Conservation (phyloP, 1,140 invertebrate genomes). For the Aphidius ervi region DNA sequence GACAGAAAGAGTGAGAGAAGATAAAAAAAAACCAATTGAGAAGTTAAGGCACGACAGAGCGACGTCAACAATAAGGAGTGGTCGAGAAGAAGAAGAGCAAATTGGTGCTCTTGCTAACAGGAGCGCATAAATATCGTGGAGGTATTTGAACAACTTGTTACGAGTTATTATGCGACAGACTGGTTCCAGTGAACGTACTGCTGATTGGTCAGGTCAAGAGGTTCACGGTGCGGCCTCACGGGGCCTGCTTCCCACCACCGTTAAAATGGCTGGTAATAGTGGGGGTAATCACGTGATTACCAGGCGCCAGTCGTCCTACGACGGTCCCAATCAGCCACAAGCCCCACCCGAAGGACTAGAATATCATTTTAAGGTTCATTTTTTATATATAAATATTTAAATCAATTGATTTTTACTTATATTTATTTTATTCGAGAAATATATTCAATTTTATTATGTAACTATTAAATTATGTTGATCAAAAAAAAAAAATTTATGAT, state of each 20-base stretch:
- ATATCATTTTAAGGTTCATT: constrained; percentile 45
- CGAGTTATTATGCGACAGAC: constrained; percentile 28
- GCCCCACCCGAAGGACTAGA: constrained; percentile 46
- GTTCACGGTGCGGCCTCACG: constrained; percentile 27
- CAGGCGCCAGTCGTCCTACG: constrained; percentile 36
- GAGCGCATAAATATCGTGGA: constrained; percentile 40
- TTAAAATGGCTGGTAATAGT: too few species aligned
- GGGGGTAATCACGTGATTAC: constrained; percentile 3
- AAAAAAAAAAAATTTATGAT: not conserved
- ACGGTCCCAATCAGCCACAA: constrained; percentile 34
- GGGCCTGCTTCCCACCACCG: constrained; percentile 22
- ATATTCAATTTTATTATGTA: too few species aligned
- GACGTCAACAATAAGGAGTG: constrained; percentile 44
- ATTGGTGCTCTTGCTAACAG: constrained; percentile 51
- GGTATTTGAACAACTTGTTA: constrained; percentile 24
- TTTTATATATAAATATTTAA: not conserved
- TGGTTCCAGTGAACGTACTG: constrained; percentile 24
- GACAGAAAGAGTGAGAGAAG: not conserved
- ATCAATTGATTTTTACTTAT: not conserved
- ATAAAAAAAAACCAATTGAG: constrained; percentile 5
- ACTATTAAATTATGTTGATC: too few species aligned
- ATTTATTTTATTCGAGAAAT: not conserved
- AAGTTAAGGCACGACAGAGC: constrained; percentile 19
- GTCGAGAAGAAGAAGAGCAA: constrained; percentile 55
- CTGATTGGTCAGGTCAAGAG: constrained; percentile 35